Percentiles rank a stretch among this genome's conserved stretches.
Evolutionary conservation across 2,797 vertebrate species (phyloP).

Genomic region (Discoglossus pictus): DNA sequence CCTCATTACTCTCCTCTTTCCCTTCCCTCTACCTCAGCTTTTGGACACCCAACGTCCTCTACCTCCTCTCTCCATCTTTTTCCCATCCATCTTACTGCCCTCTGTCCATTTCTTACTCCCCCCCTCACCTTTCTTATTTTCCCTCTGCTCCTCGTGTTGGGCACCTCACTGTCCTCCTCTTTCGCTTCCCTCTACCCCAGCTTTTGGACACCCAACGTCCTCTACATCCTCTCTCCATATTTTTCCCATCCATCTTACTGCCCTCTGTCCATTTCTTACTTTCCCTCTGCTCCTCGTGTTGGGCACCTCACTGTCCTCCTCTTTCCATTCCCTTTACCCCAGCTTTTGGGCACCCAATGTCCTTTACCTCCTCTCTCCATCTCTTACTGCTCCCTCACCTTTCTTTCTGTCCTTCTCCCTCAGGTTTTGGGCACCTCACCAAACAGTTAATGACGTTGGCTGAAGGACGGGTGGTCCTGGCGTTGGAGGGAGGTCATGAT

Average conservation of each 20-base stretch:
- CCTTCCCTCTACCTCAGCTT: no score
- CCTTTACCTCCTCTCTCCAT: not conserved
- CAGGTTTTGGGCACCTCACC: conserved; percentile 93
- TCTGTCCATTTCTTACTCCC: not conserved
- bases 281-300: not conserved
- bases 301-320: no score
- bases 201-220: conserved; percentile 90
- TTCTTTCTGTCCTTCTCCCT: no score
- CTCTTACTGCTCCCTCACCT: no score
- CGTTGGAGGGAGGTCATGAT: conserved; percentile 91
- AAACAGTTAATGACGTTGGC: conserved; percentile 92
- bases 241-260: not conserved
- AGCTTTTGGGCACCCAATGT: conserved; percentile 68
- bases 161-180: no score
- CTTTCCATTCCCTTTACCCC: not conserved
- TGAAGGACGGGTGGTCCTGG: conserved; percentile 88
- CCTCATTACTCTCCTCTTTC: not conserved
- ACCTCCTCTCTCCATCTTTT: not conserved
- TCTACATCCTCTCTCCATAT: not conserved
- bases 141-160: not conserved
- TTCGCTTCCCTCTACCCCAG: conserved; percentile 68
- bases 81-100: no score
- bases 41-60: no score
- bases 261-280: not conserved
- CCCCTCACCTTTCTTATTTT: no score